Conservation (phyloP, 2,113 vertebrate species). For the Neodontobutis hainanensis region DNA sequence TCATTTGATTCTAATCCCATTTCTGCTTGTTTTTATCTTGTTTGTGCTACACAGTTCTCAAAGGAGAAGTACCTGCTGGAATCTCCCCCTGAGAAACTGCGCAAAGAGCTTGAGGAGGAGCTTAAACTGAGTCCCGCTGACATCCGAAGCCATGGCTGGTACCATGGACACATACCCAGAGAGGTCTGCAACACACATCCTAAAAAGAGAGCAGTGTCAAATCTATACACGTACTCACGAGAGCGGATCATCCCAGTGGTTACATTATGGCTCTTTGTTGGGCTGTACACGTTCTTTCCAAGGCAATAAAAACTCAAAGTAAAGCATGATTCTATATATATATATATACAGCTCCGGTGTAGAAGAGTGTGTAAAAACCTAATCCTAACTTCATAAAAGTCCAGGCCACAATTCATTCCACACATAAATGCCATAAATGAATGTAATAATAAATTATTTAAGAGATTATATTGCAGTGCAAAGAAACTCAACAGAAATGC, state of each 20-base stretch:
- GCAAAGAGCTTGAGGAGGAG: constrained; percentile 96
- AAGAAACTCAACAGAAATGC: background rate
- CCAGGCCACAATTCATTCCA: background rate
- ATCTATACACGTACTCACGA: background rate
- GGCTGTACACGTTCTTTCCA: constrained; percentile 3
- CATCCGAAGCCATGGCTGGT: constrained; percentile 97
- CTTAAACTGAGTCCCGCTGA: constrained; percentile 93
- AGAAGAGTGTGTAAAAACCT: background rate
- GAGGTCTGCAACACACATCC: constrained; percentile 81
- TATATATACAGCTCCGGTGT: background rate
- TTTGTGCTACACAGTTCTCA: constrained; percentile 86
- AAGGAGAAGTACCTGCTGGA: constrained; percentile 99
- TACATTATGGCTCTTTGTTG: background rate
- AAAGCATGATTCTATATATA: too few species aligned
- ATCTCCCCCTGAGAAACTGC: constrained; percentile 93
- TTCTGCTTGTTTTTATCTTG: constrained; percentile 20
- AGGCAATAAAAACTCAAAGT: background rate
- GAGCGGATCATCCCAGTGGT: background rate
- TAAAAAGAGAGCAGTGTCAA: background rate
- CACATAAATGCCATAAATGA: background rate
- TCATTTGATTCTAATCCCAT: background rate
- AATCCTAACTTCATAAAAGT: constrained; percentile 6
- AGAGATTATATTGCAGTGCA: background rate
- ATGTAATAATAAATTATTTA: background rate
- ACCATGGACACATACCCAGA: constrained; percentile 94